Evolutionary conservation across 2,888 invertebrate species (phyloP).

Genomic region (Eurois occulta): DNA sequence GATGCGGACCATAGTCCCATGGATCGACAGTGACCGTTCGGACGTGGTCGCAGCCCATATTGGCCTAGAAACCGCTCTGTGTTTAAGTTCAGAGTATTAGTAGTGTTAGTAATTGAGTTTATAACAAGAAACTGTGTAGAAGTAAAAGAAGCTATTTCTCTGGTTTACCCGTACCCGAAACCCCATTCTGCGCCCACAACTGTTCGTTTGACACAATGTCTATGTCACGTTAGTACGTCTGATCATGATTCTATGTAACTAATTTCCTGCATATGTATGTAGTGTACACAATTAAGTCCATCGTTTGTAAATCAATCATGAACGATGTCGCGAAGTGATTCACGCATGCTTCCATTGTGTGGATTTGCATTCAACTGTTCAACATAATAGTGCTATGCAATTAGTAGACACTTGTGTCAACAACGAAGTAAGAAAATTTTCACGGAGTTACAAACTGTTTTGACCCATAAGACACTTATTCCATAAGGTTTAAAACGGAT

Average conservation of each 20-base stretch:
- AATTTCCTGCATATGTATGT: too few relatives aligned
- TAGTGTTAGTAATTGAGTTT: not conserved
- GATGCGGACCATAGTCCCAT: not conserved
- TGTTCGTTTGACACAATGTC: not conserved
- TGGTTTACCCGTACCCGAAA: not conserved
- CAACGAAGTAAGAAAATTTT: not conserved
- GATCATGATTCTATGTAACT: not conserved
- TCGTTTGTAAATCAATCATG: slow-evolving; percentile 1
- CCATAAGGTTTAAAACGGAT: not conserved
- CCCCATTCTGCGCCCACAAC: not conserved
- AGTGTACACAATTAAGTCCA: too few relatives aligned
- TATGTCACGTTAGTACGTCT: not conserved
- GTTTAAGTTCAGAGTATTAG: not conserved
- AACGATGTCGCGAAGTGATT: not conserved
- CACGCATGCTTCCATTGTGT: not conserved
- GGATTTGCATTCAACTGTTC: not conserved
- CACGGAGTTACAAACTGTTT: not conserved
- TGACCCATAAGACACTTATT: not conserved
- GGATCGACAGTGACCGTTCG: not conserved
- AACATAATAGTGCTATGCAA: not conserved
- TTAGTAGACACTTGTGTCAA: not conserved
- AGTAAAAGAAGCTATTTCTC: not conserved
- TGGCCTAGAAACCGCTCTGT: not conserved
- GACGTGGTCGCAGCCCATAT: not conserved
- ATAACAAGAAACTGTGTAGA: not conserved